phyloP scores from a whole-genome alignment of 2,113 vertebrate species.

The Forbesichthys papilliferus region DNA sequence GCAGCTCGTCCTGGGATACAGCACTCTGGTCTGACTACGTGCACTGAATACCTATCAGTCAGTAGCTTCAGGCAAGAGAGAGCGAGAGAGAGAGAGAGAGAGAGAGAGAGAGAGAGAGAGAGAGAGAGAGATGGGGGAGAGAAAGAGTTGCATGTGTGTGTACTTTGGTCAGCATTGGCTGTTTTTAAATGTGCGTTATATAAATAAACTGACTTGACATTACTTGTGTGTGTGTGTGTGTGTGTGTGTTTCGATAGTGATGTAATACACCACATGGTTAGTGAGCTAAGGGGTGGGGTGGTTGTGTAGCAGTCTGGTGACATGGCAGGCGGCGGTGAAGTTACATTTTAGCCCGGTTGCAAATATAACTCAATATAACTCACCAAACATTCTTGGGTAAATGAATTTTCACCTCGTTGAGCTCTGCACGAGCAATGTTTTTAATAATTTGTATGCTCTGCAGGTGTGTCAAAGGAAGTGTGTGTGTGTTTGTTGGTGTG shows the following conservation, averaged over 20 bases:
- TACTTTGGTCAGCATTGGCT: too few species aligned
- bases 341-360: neutral
- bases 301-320: neutral
- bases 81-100: too few species aligned
- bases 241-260: neutral
- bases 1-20: constrained; percentile 28
- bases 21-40: constrained; percentile 26
- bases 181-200: too few species aligned
- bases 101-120: too few species aligned
- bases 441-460: neutral
- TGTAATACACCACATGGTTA: constrained; percentile 20
- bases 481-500: neutral
- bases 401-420: neutral
- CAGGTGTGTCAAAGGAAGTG: constrained; percentile 2
- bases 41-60: constrained; percentile 14
- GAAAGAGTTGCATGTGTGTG: too few species aligned
- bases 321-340: neutral
- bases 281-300: constrained; percentile 48
- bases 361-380: too few species aligned
- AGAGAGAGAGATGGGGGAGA: too few species aligned
- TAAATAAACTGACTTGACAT: neutral
- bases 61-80: neutral
- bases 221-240: constrained; percentile 5
- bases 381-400: neutral
- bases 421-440: neutral